These are phyloP conservation scores for Chauna torquata DNA, from an alignment of 2,113 vertebrate genomes.

Conservation along the genomic window DNA sequence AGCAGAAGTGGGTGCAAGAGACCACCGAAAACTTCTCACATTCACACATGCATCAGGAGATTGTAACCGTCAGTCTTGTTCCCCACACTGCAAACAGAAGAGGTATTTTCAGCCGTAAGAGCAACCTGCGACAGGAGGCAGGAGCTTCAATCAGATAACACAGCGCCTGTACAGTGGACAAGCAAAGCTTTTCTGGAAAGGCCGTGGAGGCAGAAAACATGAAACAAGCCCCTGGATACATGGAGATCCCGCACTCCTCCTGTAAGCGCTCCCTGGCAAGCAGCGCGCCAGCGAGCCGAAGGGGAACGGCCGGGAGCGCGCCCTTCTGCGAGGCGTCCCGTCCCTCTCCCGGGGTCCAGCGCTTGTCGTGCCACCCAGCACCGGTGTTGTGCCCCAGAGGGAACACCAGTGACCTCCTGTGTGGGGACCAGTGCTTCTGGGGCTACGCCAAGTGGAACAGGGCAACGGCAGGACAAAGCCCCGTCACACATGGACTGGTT, in stretches of 20 bases:
- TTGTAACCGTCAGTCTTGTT: fast-evolving
- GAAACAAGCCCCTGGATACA: background rate
- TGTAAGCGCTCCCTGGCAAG: background rate
- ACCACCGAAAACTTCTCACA: background rate
- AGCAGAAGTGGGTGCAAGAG: background rate
- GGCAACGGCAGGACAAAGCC: background rate
- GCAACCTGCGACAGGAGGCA: background rate
- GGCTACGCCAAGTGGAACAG: background rate
- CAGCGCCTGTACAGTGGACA: background rate
- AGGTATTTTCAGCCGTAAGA: background rate
- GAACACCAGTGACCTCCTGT: fast-evolving
- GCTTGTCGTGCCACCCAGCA: no score
- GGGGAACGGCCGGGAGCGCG: no score
- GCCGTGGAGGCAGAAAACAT: background rate
- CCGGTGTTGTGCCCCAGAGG: background rate
- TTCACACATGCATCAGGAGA: background rate
- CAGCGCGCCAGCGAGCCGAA: background rate
- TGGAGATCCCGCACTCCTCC: background rate
- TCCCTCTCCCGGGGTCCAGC: no score
- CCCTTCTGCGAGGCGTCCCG: no score
- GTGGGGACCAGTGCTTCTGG: background rate
- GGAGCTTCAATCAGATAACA: background rate
- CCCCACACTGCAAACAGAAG: background rate
- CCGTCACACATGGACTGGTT: background rate
- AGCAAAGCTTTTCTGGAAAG: background rate